Base-by-base conservation (phyloP, 1,140 invertebrate species). In the Drosophila equinoxialis region DNA sequence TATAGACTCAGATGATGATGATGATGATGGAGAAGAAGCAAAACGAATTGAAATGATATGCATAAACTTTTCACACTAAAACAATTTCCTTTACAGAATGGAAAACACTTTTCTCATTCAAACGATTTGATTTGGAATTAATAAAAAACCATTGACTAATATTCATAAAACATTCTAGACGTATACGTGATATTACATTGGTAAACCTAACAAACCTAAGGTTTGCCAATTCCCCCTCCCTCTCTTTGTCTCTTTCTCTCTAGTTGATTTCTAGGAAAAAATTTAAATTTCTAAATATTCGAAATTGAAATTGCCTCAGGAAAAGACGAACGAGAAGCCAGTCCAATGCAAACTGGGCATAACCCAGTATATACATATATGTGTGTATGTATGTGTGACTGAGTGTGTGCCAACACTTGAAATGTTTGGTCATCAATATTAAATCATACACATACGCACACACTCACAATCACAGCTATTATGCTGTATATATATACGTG, bases 361-460 rank as follows among this genome's bases (percentile, higher is more conserved):
- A 54, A 63, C 33, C 14, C 39, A 57, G 45, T 30, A 30, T 30
- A 30, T 30, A 26, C 4, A 26, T 26, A 17, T 0, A 17, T 17
- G 17, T n/a, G 26, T 5, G 3, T 26, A 30, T 30, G 26, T 30
- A 30, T 30, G 48, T 14, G 37, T 45, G 57, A 39, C 23, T 45
- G 48, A 55, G 61, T 69, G 45, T 55, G 63, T 23, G 39, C 65
- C 78, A 86, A 80, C 81, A 85, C 78, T 85, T 78, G 81, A 86
- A 85, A 86, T 85, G 81, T 85, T 85, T 86, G 82, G 78, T 86
- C 81, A 85, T 85, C 81, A 85, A 85, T 84, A 84, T 84, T 84
- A 84, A 84, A 85, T 84, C 81, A 84, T 74, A 74, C 48, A 71
- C 45, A 71, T 61, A 77, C 57, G 80, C 64, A 81, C 68, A 67